These are phyloP conservation scores for Nymphalis c-album DNA, from an alignment of 2,888 invertebrate genomes.

Conservation along the genomic window DNA sequence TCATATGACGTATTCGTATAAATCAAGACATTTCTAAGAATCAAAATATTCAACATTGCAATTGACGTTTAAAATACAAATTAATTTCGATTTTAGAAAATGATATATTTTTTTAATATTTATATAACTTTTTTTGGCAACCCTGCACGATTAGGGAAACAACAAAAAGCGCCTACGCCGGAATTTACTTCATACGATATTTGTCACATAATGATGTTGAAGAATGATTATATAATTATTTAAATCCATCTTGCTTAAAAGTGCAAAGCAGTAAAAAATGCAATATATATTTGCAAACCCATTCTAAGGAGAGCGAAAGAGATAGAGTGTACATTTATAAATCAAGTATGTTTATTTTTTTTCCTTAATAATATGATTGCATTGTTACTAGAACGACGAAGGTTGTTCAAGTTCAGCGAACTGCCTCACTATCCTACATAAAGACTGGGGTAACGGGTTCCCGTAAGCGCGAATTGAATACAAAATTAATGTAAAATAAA, in stretches of 20 bases:
- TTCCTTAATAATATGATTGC: background rate
- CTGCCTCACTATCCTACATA: conserved; percentile 64
- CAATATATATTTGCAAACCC: no score
- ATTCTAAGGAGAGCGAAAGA: background rate
- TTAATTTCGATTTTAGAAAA: background rate
- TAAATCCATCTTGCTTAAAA: no score
- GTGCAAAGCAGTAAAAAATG: no score
- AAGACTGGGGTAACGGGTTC: conserved; percentile 64
- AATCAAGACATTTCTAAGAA: conserved; percentile 25
- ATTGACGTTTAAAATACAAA: background rate
- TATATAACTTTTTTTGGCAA: conserved; percentile 15
- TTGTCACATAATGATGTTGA: conserved; percentile 27
- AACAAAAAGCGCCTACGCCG: conserved; percentile 26
- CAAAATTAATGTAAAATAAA: conserved; percentile 40
- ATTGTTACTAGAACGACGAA: conserved; percentile 36
- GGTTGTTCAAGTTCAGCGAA: conserved; percentile 46
- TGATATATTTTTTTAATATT: background rate
- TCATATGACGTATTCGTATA: conserved; percentile 18
- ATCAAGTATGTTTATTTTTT: no score
- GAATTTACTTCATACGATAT: conserved; percentile 13
- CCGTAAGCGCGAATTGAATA: conserved; percentile 57
- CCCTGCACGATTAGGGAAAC: conserved; percentile 25
- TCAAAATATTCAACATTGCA: background rate
- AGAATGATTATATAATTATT: conserved; percentile 3
- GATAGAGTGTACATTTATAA: no score